Conservation (phyloP, 2,113 vertebrate genomes). For the Desmodus rotundus region DNA sequence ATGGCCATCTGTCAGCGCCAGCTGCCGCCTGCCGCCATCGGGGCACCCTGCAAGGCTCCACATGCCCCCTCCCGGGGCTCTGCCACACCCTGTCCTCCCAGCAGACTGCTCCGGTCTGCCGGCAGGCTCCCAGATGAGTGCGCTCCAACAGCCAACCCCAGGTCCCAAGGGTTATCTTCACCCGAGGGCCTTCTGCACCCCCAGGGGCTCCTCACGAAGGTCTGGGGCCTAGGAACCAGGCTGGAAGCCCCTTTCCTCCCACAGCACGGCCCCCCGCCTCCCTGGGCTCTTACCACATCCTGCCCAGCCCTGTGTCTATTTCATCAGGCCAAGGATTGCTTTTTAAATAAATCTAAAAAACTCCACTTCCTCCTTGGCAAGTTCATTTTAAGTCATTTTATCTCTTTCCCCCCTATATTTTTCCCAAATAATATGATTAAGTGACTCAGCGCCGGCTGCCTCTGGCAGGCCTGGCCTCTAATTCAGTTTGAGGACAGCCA, state of each 20-base stretch:
- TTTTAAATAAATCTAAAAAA: conserved; percentile 88
- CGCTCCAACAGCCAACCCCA: background rate
- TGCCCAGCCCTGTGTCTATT: conserved; percentile 76
- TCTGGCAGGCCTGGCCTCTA: conserved; percentile 85
- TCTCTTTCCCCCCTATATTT: conserved; percentile 87
- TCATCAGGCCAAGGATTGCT: conserved; percentile 84
- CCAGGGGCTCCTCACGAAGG: background rate
- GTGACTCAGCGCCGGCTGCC: conserved; percentile 85
- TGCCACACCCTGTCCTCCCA: background rate
- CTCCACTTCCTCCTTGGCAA: conserved; percentile 84
- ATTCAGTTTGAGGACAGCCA: conserved; percentile 89
- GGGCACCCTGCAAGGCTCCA: background rate
- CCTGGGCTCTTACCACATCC: conserved; percentile 64
- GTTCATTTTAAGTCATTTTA: conserved; percentile 89
- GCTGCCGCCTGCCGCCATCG: background rate
- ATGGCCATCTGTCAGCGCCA: conserved; percentile 20
- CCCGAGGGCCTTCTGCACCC: background rate
- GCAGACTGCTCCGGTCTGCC: background rate
- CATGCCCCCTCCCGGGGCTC: background rate
- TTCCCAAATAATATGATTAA: conserved; percentile 88
- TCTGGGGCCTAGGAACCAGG: background rate
- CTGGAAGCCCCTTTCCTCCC: conserved; percentile 12
- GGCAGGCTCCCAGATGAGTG: background rate
- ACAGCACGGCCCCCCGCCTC: background rate
- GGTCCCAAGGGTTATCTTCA: background rate